phyloP scores from a whole-genome alignment of 2,797 vertebrate species.

The Meriones psammophilus region DNA sequence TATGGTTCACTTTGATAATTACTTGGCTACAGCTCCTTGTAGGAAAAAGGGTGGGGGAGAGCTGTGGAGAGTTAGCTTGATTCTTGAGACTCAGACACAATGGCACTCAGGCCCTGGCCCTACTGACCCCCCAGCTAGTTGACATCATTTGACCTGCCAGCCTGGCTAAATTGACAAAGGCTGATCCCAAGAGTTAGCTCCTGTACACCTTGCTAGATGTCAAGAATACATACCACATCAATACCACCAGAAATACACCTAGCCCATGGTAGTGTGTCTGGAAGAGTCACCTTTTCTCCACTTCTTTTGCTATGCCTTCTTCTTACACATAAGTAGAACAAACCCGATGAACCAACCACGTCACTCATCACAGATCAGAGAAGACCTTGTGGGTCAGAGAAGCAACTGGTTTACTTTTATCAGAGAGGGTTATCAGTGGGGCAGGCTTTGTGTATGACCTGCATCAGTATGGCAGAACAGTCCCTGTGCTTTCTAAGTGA shows the following conservation, averaged over 20 bases:
- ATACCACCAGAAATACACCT: background rate
- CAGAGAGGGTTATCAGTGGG: background rate
- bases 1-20: constrained; percentile 18
- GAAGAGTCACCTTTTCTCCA: background rate
- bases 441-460: background rate
- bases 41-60: background rate
- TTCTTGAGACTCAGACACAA: background rate
- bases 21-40: background rate
- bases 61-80: background rate
- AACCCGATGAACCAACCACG: background rate
- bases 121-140: background rate
- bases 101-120: background rate
- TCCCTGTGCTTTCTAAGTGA: background rate
- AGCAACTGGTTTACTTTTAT: background rate
- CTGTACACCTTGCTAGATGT: no score
- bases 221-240: background rate
- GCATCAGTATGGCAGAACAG: background rate
- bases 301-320: background rate
- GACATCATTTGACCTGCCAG: background rate
- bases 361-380: background rate
- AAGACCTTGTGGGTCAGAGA: background rate
- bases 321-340: background rate
- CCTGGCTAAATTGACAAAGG: background rate
- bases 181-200: background rate
- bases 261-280: background rate